Evolutionary conservation across 2,113 vertebrate genomes (phyloP).

Genomic region (Nannospalax galili): DNA sequence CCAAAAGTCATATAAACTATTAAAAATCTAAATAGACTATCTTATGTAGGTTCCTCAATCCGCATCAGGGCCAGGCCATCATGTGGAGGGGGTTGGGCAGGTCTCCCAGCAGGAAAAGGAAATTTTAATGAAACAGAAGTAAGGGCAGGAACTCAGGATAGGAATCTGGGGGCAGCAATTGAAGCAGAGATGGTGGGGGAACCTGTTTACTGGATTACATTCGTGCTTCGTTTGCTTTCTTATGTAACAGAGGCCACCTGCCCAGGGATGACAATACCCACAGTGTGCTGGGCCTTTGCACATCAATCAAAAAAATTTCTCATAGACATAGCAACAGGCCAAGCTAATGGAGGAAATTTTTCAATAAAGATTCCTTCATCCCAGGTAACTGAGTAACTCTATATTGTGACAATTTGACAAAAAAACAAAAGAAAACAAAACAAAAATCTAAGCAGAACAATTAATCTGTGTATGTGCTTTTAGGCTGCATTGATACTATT

Average conservation of each 20-base stretch:
- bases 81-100: too few species aligned
- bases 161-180: neutral
- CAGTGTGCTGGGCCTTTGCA: neutral
- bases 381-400: fast-evolving
- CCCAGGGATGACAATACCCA: too few species aligned
- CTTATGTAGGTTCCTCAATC: too few species aligned
- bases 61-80: too few species aligned
- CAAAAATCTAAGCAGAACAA: neutral
- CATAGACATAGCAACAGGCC: neutral
- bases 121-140: too few species aligned
- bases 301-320: neutral
- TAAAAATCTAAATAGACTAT: too few species aligned
- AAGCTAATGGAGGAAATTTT: too few species aligned
- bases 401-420: neutral
- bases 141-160: neutral
- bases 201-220: neutral
- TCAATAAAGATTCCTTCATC: neutral
- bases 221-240: neutral
- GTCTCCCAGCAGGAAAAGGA: too few species aligned
- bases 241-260: neutral
- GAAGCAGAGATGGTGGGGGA: neutral
- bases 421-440: too few species aligned
- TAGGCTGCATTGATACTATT: neutral
- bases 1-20: too few species aligned
- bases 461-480: neutral